Base-by-base conservation (phyloP, 2,113 vertebrate genomes). In the Saguinus imperator region DNA sequence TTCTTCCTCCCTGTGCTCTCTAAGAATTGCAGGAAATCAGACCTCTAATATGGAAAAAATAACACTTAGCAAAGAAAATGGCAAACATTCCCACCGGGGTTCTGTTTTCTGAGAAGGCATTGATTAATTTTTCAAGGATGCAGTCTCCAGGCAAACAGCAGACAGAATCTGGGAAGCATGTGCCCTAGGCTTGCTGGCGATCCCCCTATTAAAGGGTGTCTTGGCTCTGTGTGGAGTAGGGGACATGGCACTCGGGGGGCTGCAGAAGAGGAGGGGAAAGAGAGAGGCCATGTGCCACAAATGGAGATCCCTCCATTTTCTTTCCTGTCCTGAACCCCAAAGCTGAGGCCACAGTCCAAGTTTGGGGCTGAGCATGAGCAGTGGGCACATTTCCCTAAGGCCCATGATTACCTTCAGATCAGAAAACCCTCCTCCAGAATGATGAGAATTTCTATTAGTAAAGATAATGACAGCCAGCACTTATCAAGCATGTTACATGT, bases 11-110 rank as follows among this genome's bases (percentile, higher is more conserved):
- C 58, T 0, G 82, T 73, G 93, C 97, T 98, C 95, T 98, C 98
- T 96, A 98, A 98, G 98, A 98, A 98, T 97, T 84, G 96, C 95
- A 97, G 98, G 98, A 98, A 98, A 94, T 96, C 82, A 82, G 94
- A 91, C 58, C 76, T 95, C 94, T 57, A 79, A 89, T 92, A 70
- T 94, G 95, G 96, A 95, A 95, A 97, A 97, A 97, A 94, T 66
- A 97, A 91, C 92, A 80, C 82, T 97, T 89, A 93, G 96, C 73
- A 58, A 93, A 92, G 88, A 97, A 95, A 94, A 97, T 73, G 95
- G 81, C 97, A 97, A 98, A 96, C 93, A 94, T 96, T 97, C 97
- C 97, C 92, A 95, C 86, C 10, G 2, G 68, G 68, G 37, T 79
- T 92, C 40, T 76, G 58, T 96, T 98, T 94, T 94, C 96, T 96